Evolutionary conservation across 2,113 vertebrate species (phyloP).

Genomic region (Salminus brasiliensis): DNA sequence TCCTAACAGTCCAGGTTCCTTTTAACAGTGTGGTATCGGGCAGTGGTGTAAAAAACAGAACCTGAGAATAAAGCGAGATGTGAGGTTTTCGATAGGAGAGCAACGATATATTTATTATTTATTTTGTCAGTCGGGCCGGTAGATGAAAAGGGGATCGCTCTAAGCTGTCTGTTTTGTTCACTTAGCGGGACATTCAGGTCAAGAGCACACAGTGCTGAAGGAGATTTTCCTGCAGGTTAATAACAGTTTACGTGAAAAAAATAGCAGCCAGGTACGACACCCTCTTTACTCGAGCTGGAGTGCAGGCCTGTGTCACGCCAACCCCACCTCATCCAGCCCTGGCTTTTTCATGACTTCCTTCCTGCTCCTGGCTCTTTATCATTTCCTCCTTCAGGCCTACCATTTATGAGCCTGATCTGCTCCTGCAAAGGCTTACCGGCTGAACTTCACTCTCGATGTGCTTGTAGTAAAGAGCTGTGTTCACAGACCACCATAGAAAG

Average conservation of each 20-base stretch:
- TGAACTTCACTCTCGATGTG: neutral
- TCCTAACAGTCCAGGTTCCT: too few species aligned
- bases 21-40: too few species aligned
- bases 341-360: constrained; percentile 51
- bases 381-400: constrained; percentile 41
- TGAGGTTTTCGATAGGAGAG: too few species aligned
- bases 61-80: too few species aligned
- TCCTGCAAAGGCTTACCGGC: neutral
- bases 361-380: constrained; percentile 48
- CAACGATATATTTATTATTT: too few species aligned
- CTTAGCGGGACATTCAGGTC: neutral
- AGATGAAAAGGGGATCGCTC: neutral
- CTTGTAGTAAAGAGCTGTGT: neutral
- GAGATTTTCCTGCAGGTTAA: neutral
- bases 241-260: neutral
- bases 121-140: too few species aligned
- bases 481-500: constrained; percentile 1
- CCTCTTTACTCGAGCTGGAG: neutral
- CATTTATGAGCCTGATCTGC: constrained; percentile 15
- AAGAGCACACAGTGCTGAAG: neutral
- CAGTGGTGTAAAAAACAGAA: too few species aligned
- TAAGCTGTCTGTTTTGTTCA: neutral
- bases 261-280: neutral
- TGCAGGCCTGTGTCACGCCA: constrained; percentile 3
- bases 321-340: constrained; percentile 39